phyloP scores from a whole-genome alignment of 2,888 invertebrate species.

The Apotomis turbidana region DNA sequence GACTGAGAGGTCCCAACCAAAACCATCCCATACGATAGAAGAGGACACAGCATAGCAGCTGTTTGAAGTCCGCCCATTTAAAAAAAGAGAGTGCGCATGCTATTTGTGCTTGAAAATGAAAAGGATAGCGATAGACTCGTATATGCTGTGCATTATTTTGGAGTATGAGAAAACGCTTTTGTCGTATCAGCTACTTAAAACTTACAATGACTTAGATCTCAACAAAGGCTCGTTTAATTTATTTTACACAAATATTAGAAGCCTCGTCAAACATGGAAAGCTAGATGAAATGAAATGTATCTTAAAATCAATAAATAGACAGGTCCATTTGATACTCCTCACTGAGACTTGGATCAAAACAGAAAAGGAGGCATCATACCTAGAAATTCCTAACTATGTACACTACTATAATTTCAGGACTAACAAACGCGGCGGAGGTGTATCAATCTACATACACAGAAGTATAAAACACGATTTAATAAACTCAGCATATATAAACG shows the following conservation, averaged over 20 bases:
- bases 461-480: neutral
- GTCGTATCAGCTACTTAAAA: neutral
- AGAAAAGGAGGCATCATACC: neutral
- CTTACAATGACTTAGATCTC: neutral
- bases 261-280: neutral
- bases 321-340: neutral
- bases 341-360: slow-evolving; percentile 3
- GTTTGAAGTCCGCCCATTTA: too few relatives aligned
- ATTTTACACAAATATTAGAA: neutral
- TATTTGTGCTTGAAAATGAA: too few relatives aligned
- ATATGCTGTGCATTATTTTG: too few relatives aligned
- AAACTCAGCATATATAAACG: neutral
- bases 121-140: too few relatives aligned
- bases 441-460: neutral
- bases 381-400: neutral
- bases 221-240: neutral
- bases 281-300: neutral
- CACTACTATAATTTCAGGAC: neutral
- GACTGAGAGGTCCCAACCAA: too few relatives aligned
- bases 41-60: too few relatives aligned
- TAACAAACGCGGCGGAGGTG: neutral
- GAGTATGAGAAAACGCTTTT: too few relatives aligned
- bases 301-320: neutral
- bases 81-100: too few relatives aligned
- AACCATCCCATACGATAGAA: too few relatives aligned